phyloP scores from a whole-genome alignment of 2,113 vertebrate genomes.

The Bos taurus region DNA sequence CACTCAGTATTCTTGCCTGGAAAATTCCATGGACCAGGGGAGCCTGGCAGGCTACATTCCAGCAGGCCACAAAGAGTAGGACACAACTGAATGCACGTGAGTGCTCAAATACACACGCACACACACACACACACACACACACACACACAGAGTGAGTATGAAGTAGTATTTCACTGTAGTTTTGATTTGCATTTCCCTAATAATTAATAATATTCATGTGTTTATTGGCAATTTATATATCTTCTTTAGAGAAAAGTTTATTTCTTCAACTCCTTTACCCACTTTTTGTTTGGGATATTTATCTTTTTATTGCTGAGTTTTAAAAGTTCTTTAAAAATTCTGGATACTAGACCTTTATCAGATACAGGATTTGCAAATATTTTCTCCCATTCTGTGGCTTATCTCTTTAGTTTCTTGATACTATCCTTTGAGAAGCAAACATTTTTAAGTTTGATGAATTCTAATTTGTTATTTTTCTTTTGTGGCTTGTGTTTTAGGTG shows the following conservation, averaged over 20 bases:
- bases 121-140: background rate
- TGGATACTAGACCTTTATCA: background rate
- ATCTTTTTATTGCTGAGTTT: background rate
- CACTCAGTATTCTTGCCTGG: background rate
- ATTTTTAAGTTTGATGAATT: background rate
- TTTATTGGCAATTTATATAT: background rate
- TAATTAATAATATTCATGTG: slow-evolving; percentile 10
- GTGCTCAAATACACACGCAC: background rate
- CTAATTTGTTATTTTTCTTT: background rate
- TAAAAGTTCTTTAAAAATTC: background rate
- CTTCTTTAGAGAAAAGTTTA: background rate
- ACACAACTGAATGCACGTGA: background rate
- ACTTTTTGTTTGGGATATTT: background rate
- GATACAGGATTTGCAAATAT: background rate
- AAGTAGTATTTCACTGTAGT: background rate
- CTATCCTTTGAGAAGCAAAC: background rate
- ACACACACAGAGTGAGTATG: background rate
- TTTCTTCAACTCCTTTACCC: background rate
- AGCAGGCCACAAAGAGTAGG: background rate
- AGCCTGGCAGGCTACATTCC: background rate
- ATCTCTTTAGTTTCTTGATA: background rate
- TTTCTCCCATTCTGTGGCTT: background rate
- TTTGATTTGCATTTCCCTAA: slow-evolving; percentile 36
- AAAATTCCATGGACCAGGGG: background rate
- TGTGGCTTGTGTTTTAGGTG: background rate